These are phyloP conservation scores for Heliothis peltigera DNA, from an alignment of 2,888 invertebrate species.

Conservation along the genomic window DNA sequence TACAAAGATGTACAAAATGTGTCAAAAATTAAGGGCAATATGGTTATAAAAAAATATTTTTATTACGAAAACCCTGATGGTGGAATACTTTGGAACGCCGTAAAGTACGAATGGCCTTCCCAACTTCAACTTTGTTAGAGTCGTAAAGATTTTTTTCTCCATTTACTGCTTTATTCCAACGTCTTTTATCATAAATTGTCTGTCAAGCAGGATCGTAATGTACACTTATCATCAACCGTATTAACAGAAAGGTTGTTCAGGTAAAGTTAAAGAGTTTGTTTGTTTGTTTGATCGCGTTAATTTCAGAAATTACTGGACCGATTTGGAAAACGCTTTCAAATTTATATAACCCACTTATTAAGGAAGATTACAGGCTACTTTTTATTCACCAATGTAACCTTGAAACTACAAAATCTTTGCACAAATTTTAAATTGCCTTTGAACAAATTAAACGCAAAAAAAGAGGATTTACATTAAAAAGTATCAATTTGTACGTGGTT, in stretches of 20 bases:
- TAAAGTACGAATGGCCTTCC: constrained; percentile 26
- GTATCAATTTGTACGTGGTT: constrained; percentile 41
- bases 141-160: constrained; percentile 39
- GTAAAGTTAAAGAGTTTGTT: not conserved
- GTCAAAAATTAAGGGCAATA: not conserved
- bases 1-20: not conserved
- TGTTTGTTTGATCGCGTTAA: too few relatives aligned
- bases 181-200: constrained; percentile 20
- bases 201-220: not conserved
- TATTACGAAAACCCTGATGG: constrained; percentile 10
- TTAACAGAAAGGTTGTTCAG: constrained; percentile 13
- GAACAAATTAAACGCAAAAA: not conserved
- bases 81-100: constrained; percentile 21
- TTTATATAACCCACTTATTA: too few relatives aligned
- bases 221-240: not conserved
- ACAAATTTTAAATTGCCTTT: not conserved
- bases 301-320: too few relatives aligned
- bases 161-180: constrained; percentile 35
- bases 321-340: too few relatives aligned
- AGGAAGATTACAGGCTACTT: too few relatives aligned
- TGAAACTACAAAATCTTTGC: too few relatives aligned
- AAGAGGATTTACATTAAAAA: constrained; percentile 3
- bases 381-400: too few relatives aligned
- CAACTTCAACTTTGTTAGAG: constrained; percentile 30
- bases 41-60: not conserved